Base-by-base conservation (phyloP, 1,140 invertebrate species). In the Drosophila teissieri region DNA sequence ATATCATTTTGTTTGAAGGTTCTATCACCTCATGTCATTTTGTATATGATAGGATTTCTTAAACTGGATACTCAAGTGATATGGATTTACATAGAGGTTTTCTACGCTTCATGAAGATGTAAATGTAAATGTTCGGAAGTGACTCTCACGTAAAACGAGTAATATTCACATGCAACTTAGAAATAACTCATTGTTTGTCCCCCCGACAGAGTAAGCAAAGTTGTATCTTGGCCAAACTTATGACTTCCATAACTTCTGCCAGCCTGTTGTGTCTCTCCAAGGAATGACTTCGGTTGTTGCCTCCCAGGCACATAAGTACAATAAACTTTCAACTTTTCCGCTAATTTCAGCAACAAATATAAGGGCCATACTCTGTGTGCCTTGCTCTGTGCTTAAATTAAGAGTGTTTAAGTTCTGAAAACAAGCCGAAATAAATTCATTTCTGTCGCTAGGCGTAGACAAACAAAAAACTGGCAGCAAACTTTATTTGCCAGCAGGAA, bases 381-480 rank as follows among this genome's bases (percentile, higher is more conserved):
- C 31, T 40, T 42, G 65, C 46, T 4, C 46, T 46, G 42, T 27
- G 44, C 57, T 80, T 76, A 78, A 85, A 84, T 83, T 78, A 69
- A 70, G 77, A 83, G 69, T 84, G 55, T 56, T 49, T 51, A 44
- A 53, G 62, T 56, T 27, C 52, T 39, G 60, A 40, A 48, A 70
- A 80, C 81, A 85, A 80, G 67, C 75, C 57, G 34, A 83, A 85
- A 68, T 68, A 76, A 80, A 80, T 83, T 80, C 60, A 48, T 84
- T 85, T 60, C 45, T 75, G 58, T 73, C 42, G 75, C 64, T 53
- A 46, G 69, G 61, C 69, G 44, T 73, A 51, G 44, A 31, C 77
- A 85, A 74, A 81, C 73, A 86, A 46, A 60, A 78, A 55, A 12
- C 45, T 42, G 46, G n/a, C 46, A 51, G 51, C 17, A 64, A 61